These are phyloP conservation scores for Brachystomella parvula DNA, from an alignment of 1,140 invertebrate genomes.

Conservation along the genomic window DNA sequence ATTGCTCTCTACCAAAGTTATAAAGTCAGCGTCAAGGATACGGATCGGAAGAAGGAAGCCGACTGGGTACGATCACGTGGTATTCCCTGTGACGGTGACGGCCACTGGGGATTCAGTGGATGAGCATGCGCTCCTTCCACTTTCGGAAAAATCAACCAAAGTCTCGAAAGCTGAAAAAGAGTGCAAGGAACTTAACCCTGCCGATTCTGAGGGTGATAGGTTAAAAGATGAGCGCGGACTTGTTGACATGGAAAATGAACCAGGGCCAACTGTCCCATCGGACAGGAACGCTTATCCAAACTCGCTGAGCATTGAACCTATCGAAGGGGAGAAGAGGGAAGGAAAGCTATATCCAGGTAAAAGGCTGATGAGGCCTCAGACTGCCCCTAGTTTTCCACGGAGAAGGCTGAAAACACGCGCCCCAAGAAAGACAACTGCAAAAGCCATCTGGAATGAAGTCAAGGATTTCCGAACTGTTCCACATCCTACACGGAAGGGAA, in stretches of 20 bases:
- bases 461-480: background rate
- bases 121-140: no score
- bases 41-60: background rate
- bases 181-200: background rate
- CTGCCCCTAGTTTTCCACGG: background rate
- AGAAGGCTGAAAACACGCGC: background rate
- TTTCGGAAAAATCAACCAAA: background rate
- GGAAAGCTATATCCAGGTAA: background rate
- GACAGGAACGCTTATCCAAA: background rate
- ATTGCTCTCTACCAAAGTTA: background rate
- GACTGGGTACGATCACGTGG: background rate
- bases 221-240: background rate
- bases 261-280: no score
- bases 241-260: no score
- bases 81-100: background rate
- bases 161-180: background rate
- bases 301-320: background rate
- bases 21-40: background rate
- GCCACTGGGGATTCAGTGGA: background rate
- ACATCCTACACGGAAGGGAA: background rate
- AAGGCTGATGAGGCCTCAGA: background rate
- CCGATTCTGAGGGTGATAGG: background rate
- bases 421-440: background rate
- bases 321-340: background rate
- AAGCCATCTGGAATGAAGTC: background rate